These are phyloP conservation scores for Hycleus cichorii DNA, from an alignment of 1,140 invertebrate species.

Conservation along the genomic window DNA sequence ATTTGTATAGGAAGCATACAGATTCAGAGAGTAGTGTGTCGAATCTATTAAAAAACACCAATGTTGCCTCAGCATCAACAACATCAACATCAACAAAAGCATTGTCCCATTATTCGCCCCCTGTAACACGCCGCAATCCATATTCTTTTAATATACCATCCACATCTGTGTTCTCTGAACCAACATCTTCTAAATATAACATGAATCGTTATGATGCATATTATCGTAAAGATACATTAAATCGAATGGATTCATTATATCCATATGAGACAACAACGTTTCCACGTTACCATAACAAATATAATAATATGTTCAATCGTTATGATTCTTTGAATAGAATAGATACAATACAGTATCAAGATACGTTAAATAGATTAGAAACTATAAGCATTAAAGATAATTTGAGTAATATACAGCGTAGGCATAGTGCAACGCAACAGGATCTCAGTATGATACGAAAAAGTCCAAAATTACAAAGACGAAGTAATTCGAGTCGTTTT, in stretches of 20 bases:
- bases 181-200: constrained; percentile 10
- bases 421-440: constrained; percentile 40
- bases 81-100: constrained; percentile 13
- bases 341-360: constrained; percentile 35
- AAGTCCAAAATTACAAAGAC: constrained; percentile 34
- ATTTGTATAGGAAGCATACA: constrained; percentile 34
- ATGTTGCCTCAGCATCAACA: constrained; percentile 18
- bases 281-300: constrained; percentile 4
- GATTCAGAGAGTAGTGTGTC: constrained; percentile 32
- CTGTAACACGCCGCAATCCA: constrained; percentile 27
- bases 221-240: not conserved
- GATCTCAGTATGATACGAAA: constrained; percentile 31
- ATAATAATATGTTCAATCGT: constrained; percentile 29
- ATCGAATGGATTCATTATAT: constrained; percentile 30
- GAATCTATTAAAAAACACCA: constrained; percentile 25
- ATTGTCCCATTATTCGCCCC: constrained; percentile 35
- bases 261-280: constrained; percentile 21
- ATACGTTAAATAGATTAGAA: constrained; percentile 30
- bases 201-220: not conserved
- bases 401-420: constrained; percentile 21
- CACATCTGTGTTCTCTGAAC: constrained; percentile 34
- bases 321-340: constrained; percentile 39
- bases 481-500: constrained; percentile 35
- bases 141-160: constrained; percentile 34
- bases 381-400: constrained; percentile 33